phyloP scores from a whole-genome alignment of 1,140 invertebrate genomes.

The Augochlora pura region DNA sequence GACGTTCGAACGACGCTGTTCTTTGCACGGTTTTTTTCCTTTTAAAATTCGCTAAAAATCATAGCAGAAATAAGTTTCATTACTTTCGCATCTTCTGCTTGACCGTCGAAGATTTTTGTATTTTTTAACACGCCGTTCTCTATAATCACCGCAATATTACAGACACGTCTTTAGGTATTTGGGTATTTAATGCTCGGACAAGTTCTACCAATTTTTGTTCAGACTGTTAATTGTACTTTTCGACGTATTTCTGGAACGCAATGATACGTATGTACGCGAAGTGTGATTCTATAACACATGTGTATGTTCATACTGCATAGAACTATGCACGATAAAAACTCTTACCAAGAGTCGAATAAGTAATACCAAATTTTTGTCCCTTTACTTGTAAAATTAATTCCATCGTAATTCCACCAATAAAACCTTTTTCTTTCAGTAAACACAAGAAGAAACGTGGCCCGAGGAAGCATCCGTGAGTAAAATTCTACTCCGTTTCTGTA shows the following conservation, averaged over 20 bases:
- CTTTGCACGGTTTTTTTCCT: conserved; percentile 16
- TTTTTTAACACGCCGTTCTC: conserved; percentile 71
- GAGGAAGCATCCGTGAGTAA: conserved; percentile 75
- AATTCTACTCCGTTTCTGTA: conserved; percentile 18
- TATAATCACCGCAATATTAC: conserved; percentile 59
- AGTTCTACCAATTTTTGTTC: conserved; percentile 37
- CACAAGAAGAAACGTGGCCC: conserved; percentile 76
- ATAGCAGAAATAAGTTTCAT: conserved; percentile 61
- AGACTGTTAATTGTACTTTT: conserved; percentile 16
- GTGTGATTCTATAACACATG: conserved; percentile 29
- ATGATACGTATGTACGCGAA: conserved; percentile 24
- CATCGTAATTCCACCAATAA: conserved; percentile 55
- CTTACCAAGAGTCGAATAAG: background rate
- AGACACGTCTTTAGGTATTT: conserved; percentile 45
- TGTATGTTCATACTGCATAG: conserved; percentile 23
- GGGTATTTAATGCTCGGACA: conserved; percentile 56
- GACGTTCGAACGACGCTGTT: conserved; percentile 10
- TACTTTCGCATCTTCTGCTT: conserved; percentile 43
- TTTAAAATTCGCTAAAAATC: conserved; percentile 49
- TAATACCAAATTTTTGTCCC: conserved; percentile 58
- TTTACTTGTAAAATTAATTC: conserved; percentile 51
- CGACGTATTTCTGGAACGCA: conserved; percentile 9
- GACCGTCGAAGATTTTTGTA: conserved; percentile 34
- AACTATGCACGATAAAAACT: conserved; percentile 10
- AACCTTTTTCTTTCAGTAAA: conserved; percentile 75